Percentiles rank a stretch among this genome's conserved stretches.
Evolutionary conservation across 2,113 vertebrate genomes (phyloP).

Genomic region (Colaptes auratus): DNA sequence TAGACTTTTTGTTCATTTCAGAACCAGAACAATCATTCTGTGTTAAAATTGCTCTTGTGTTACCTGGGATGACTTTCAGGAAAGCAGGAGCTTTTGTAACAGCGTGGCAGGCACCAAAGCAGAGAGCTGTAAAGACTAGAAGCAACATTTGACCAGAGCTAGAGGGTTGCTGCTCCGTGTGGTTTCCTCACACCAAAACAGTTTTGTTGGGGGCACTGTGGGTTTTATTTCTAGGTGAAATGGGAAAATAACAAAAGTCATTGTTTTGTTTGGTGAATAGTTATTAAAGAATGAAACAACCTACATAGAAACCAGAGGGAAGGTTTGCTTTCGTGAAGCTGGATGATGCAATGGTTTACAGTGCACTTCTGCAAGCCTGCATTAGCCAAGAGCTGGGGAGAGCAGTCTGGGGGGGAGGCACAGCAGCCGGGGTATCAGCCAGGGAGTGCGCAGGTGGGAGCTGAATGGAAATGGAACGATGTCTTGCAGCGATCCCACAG

Average conservation of each 20-base stretch:
- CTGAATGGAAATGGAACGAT: constrained; percentile 8
- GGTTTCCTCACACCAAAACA: not conserved
- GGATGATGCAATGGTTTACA: not conserved
- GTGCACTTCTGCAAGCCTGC: not conserved
- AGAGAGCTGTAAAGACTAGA: not conserved
- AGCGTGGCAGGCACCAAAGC: not conserved
- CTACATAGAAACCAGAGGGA: not conserved
- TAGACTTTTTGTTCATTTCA: not conserved
- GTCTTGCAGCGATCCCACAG: not conserved
- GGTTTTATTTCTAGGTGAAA: not conserved
- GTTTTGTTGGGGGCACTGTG: not conserved
- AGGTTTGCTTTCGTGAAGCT: not conserved
- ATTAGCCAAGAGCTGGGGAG: not conserved
- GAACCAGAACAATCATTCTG: not conserved
- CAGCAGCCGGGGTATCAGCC: not conserved
- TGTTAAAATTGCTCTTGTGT: not conserved
- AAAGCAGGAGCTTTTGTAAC: constrained; percentile 11
- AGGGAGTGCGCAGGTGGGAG: not conserved
- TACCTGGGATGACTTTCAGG: not conserved
- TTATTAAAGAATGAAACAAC: not conserved
- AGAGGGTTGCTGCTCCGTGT: not conserved
- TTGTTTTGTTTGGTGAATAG: not conserved
- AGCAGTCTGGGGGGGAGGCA: not conserved
- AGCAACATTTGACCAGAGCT: constrained; percentile 4
- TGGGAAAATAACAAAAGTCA: not conserved